Evolutionary conservation across 2,888 invertebrate genomes (phyloP), one percentile per base, ranked within the genome.

Genomic region (Pterostichus niger): DNA sequence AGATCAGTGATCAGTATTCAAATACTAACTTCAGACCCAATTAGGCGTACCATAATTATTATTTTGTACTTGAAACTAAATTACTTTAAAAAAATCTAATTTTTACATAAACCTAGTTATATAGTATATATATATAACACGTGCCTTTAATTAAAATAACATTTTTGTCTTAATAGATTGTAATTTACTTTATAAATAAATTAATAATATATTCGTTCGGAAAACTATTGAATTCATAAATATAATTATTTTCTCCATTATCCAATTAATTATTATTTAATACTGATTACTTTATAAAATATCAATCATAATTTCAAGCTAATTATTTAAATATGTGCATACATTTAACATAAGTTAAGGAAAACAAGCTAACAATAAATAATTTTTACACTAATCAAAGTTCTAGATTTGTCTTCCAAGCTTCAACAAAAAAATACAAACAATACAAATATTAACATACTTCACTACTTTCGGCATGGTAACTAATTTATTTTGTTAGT

Each of bases 361-460:
- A 9, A 4, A 6, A 64, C 59, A 59, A 17, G 24, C 10, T 59
- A 64, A 64, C 64, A 64, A n/a, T n/a, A 49, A 49, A 7, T n/a
- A 49, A 2, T 13, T 44, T 15, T 35, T 64, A 44, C 68, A 71
- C 44, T 71, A 71, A 71, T 64, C 15, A 71, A 17, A 71, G 68
- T 71, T 71, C 15, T 71, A 71, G 68, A 71, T 17, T 17, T 71
- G 68, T 4, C n/a, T 40, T 44, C 40, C 44, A 44, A 40, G 17
- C 9, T 56, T 13, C 56, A 11, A 24, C 11, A 71, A 10, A 71
- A 15, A 44, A 40, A 71, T 44, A 40, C 68, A 17, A 40, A 71
- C 68, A 40, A 7, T 40, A 40, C 68, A 71, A 44, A 40, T 10
- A 40, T 44, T 71, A 71, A 71, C 68, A 44, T 71, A 17, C 44